These are phyloP conservation scores for Dufourea novaeangliae DNA, from an alignment of 1,140 invertebrate species.

Conservation along the genomic window DNA sequence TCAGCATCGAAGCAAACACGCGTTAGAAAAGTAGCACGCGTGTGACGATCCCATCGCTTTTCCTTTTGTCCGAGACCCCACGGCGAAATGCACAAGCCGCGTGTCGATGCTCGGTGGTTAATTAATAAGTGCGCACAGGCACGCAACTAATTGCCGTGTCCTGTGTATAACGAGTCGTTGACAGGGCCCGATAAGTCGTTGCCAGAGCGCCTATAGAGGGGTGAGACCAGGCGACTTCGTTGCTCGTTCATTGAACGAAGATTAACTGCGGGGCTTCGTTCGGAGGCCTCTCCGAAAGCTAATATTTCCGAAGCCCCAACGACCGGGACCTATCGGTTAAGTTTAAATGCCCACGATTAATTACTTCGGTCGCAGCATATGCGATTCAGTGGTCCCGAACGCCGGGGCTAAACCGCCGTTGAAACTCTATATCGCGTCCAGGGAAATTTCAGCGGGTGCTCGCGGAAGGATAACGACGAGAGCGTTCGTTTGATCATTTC, in stretches of 20 bases:
- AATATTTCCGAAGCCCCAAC: constrained; percentile 52
- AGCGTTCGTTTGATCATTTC: not conserved
- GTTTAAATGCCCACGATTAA: constrained; percentile 50
- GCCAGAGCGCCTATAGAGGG: constrained; percentile 25
- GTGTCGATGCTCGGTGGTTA: constrained; percentile 18
- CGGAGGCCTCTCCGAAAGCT: not conserved
- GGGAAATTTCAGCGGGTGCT: not conserved
- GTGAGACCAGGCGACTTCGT: not conserved
- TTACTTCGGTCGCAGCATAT: constrained; percentile 3
- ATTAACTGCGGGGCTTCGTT: constrained; percentile 42
- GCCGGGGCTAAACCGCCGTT: not conserved
- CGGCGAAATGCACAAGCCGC: not conserved
- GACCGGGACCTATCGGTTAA: constrained; percentile 41
- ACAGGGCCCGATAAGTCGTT: constrained; percentile 52
- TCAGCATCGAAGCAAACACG: not conserved
- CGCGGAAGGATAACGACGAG: not conserved
- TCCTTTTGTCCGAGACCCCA: not conserved
- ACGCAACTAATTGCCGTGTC: constrained; percentile 48
- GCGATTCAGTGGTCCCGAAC: not conserved
- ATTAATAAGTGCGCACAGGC: constrained; percentile 51
- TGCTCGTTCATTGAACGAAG: constrained; percentile 31
- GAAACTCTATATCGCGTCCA: not conserved
- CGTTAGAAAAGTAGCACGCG: not conserved
- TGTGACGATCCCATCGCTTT: constrained; percentile 22
- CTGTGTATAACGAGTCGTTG: constrained; percentile 51